phyloP scores from a whole-genome alignment of 2,113 vertebrate genomes.

The Sapayoa aenigma region DNA sequence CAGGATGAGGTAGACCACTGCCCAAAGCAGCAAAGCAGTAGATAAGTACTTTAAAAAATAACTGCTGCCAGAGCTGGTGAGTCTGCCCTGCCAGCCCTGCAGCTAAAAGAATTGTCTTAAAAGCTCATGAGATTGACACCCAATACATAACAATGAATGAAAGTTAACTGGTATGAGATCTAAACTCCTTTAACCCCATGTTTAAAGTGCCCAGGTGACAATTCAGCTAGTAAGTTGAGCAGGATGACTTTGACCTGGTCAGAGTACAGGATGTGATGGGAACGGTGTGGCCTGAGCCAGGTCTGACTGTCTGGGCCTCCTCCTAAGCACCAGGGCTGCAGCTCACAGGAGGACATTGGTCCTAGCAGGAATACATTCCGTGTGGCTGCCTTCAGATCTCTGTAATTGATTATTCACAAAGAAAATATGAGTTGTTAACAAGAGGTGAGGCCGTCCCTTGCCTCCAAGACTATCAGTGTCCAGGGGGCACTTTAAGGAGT shows the following conservation, averaged over 20 bases:
- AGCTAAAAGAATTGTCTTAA: background rate
- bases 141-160: background rate
- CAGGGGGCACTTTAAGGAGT: background rate
- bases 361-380: background rate
- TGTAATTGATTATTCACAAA: background rate
- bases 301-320: background rate
- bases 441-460: background rate
- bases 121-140: background rate
- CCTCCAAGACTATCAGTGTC: background rate
- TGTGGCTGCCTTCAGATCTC: background rate
- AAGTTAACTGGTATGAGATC: background rate
- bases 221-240: background rate
- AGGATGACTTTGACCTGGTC: background rate
- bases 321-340: background rate
- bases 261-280: background rate
- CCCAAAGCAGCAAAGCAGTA: background rate
- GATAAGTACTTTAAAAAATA: background rate
- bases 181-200: background rate
- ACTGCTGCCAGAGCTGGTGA: background rate
- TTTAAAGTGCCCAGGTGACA: background rate
- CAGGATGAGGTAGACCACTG: background rate
- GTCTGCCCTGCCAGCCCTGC: background rate
- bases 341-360: background rate
- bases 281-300: background rate
- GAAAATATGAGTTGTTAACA: background rate